Percentiles rank a stretch among this genome's conserved stretches.
phyloP scores from a whole-genome alignment of 2,888 invertebrate species.

The Lysandra bellargus region DNA sequence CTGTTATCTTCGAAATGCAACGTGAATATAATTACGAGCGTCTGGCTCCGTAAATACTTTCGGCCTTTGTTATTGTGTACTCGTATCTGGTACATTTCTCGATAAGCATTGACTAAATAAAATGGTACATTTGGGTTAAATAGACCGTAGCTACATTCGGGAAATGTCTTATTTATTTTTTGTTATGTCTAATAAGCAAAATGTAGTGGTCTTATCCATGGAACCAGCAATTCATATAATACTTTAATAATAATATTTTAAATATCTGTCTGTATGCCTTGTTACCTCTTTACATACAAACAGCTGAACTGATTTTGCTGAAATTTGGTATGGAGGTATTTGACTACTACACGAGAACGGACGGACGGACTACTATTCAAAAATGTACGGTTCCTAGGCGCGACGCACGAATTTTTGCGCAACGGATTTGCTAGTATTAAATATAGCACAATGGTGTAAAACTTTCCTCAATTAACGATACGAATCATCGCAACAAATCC shows the following conservation, averaged over 20 bases:
- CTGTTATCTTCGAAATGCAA: slow-evolving; percentile 15
- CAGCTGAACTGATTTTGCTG: no score
- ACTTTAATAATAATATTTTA: no score
- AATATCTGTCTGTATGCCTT: no score
- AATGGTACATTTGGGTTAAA: background rate
- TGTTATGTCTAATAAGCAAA: background rate
- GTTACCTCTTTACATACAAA: no score
- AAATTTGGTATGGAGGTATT: no score
- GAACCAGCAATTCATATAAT: no score
- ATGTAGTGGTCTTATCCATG: no score
- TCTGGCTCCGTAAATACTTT: background rate
- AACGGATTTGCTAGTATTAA: background rate
- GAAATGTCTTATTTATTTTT: background rate
- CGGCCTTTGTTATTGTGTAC: background rate
- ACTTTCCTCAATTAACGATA: background rate
- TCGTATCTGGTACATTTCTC: background rate
- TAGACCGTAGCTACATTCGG: background rate
- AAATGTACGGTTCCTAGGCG: no score
- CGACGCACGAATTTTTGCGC: background rate
- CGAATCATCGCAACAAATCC: background rate
- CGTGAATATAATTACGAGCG: background rate
- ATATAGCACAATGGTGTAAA: background rate
- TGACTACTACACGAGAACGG: no score
- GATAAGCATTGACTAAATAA: background rate
- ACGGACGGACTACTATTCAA: no score